A percentile compares a stretch with the other conserved stretches of the same genome.
Conservation (phyloP, 2,797 vertebrate genomes). For the Coendou prehensilis region DNA sequence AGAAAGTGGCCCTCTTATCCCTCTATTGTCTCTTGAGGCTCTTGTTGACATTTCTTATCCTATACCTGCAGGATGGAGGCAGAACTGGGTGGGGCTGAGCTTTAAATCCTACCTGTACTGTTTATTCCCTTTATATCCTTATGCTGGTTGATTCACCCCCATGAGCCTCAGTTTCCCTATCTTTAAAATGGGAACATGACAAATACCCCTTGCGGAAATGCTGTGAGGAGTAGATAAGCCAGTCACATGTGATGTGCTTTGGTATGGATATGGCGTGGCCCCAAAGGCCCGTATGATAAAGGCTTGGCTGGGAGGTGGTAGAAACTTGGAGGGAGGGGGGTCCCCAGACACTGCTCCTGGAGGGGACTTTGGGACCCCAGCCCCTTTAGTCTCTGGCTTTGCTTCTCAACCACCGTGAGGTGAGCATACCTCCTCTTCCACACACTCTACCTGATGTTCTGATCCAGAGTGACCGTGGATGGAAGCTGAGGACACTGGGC, state of each 20-base stretch:
- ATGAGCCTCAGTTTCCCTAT: not conserved
- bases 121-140: not conserved
- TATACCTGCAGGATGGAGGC: too few species aligned
- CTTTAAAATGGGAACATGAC: not conserved
- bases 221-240: not conserved
- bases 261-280: not conserved
- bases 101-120: not conserved
- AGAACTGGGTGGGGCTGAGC: not conserved
- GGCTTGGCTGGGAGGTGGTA: too few species aligned
- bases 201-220: not conserved
- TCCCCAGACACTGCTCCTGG: not conserved
- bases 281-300: not conserved
- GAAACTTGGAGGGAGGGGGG: not conserved
- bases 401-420: not conserved
- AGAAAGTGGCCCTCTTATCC: not conserved
- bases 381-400: not conserved
- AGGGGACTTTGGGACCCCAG: not conserved
- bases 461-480: not conserved
- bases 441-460: not conserved
- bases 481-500: not conserved
- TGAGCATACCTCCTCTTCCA: not conserved
- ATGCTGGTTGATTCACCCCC: not conserved
- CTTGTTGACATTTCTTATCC: not conserved
- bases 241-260: accelerated
- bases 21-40: not conserved